Base-by-base conservation (phyloP, 2,113 vertebrate species). In the Theropithecus gelada region DNA sequence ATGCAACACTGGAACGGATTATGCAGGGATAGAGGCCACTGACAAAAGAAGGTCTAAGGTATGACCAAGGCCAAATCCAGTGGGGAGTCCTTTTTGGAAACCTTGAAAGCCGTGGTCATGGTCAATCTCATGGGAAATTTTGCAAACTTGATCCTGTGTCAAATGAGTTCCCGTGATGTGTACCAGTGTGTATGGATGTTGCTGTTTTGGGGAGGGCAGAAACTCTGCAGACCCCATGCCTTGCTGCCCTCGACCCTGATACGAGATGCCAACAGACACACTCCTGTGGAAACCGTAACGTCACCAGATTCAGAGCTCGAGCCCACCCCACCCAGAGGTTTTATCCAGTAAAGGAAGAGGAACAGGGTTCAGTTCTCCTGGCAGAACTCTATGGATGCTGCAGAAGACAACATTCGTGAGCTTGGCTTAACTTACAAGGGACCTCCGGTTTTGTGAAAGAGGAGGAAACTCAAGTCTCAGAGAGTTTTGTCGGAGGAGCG, bases 181-280 rank as follows among this genome's bases (percentile, higher is more conserved):
- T 25, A 6, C 38, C 87, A 43, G 59, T 27, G 27, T 2, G 23
- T 4, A 4, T 20, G 13, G n/a, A 43, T 8, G 52, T 72, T 20
- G 78, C 43, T 9, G 59, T 6, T 40, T 52, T 27, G 35, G 30
- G 23, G 38, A 38, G 30, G 30, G 43, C 82, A 32, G 40, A 20
- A 35, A n/a, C 14, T 6, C 48, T n/a, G 45, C 4, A 11, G 7
- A 2, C 8, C 8, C 17, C 2, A 5, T 0, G 5, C 32, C 32
- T 52, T 32, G n/a, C 8, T 30, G 18, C 27, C 73, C 50, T 32
- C 9, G 0, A 4, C 22, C 43, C n/a, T 0, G 4, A 4, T 38
- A 61, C 23, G 9, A 6, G 2, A 8, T 22, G 30, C 20, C 0
- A 0, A 1, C 23, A 61, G 1, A 50, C 43, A 17, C 78, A 70